Percentiles rank a stretch among this genome's conserved stretches.
Conservation (phyloP, 2,888 invertebrate species). For the Melieria omissa region DNA sequence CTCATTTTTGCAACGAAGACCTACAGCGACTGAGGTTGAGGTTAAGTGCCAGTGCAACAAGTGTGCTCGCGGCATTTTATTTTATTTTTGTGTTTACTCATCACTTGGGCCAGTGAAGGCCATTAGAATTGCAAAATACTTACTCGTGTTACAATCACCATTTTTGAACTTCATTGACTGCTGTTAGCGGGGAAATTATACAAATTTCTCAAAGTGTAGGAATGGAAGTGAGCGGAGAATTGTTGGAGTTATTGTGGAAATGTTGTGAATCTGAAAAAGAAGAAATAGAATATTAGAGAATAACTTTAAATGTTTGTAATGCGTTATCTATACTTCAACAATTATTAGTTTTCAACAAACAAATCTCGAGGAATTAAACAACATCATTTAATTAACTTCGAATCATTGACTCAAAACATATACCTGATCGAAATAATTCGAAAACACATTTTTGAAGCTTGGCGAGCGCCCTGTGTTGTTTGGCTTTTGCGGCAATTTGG, state of each 20-base stretch:
- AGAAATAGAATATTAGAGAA: background rate
- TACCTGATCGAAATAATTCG: too few relatives aligned
- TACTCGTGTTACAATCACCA: slow-evolving; percentile 85
- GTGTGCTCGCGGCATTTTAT: background rate
- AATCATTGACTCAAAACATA: too few relatives aligned
- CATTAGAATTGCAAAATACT: slow-evolving; percentile 58
- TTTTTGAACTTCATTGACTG: slow-evolving; percentile 70
- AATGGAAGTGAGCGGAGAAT: too few relatives aligned
- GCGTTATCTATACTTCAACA: too few relatives aligned
- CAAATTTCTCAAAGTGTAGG: slow-evolving; percentile 15
- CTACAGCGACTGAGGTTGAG: background rate
- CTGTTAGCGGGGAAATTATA: slow-evolving; percentile 36
- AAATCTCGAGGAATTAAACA: too few relatives aligned
- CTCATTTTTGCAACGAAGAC: background rate
- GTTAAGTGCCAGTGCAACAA: background rate
- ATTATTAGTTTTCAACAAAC: too few relatives aligned
- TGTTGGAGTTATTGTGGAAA: background rate
- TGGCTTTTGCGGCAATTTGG: too few relatives aligned
- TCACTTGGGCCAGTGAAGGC: background rate
- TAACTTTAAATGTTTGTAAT: background rate
- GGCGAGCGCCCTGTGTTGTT: too few relatives aligned
- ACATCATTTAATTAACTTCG: too few relatives aligned
- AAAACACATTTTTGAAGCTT: too few relatives aligned
- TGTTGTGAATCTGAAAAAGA: slow-evolving; percentile 8
- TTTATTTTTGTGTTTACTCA: background rate